Evolutionary conservation across 2,113 vertebrate genomes (phyloP).

Genomic region (Equus quagga): DNA sequence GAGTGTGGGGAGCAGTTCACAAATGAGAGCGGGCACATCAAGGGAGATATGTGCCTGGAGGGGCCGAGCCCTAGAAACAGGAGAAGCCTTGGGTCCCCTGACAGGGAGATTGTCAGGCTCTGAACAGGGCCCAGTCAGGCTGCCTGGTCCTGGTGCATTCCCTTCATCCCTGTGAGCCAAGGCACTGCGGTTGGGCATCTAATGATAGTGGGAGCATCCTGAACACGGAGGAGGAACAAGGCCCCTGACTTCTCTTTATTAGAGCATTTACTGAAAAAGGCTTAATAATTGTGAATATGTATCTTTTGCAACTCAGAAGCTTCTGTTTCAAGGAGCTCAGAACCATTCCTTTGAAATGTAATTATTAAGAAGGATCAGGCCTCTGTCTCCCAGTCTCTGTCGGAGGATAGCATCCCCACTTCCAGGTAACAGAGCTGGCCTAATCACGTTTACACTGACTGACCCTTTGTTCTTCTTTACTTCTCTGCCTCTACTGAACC

Average conservation of each 20-base stretch:
- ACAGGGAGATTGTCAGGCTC: background rate
- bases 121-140: fast-evolving
- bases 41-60: background rate
- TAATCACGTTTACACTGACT: background rate
- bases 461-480: background rate
- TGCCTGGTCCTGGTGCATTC: background rate
- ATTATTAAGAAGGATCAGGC: too few relatives aligned
- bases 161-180: background rate
- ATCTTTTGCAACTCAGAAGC: too few relatives aligned
- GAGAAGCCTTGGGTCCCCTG: fast-evolving
- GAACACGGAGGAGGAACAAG: too few relatives aligned
- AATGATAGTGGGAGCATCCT: background rate
- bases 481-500: background rate
- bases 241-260: too few relatives aligned
- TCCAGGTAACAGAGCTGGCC: background rate
- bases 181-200: background rate
- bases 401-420: background rate
- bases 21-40: background rate
- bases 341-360: too few relatives aligned
- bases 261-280: too few relatives aligned
- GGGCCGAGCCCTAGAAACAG: background rate
- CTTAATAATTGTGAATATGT: too few relatives aligned
- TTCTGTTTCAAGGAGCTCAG: too few relatives aligned
- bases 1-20: background rate
- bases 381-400: background rate